A percentile compares a stretch with the other conserved stretches of the same genome.
phyloP scores from a whole-genome alignment of 2,888 invertebrate genomes.

The Laspeyria flexula region DNA sequence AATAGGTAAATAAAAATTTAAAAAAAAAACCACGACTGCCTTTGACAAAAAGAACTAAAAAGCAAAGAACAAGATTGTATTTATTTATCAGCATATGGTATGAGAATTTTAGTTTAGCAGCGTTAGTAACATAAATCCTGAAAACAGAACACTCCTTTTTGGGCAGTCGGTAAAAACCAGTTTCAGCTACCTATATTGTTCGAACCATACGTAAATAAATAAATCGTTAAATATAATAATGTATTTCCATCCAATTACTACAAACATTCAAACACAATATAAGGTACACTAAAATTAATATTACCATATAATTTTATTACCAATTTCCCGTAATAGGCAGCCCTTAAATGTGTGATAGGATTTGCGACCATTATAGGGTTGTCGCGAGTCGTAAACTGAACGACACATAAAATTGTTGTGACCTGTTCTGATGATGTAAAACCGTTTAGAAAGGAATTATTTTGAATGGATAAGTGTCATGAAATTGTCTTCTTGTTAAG shows the following conservation, averaged over 20 bases:
- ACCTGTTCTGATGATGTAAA: constrained; percentile 24
- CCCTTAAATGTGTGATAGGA: constrained; percentile 49
- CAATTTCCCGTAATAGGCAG: constrained; percentile 49
- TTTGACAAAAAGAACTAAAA: too few species aligned
- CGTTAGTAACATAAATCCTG: too few species aligned
- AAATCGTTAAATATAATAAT: not conserved
- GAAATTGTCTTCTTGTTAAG: not conserved
- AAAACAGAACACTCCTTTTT: too few species aligned
- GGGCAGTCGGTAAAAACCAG: too few species aligned
- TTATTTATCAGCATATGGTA: too few species aligned
- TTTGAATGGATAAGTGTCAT: constrained; percentile 14
- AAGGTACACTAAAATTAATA: constrained; percentile 38
- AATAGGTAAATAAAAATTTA: too few species aligned
- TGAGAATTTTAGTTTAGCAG: too few species aligned
- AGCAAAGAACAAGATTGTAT: too few species aligned
- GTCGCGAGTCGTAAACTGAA: constrained; percentile 46
- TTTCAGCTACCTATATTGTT: too few species aligned
- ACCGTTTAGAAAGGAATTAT: constrained; percentile 37
- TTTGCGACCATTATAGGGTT: constrained; percentile 52
- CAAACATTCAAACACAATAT: constrained; percentile 13
- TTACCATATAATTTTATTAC: constrained; percentile 55
- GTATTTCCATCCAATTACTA: constrained; percentile 13
- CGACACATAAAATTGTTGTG: constrained; percentile 46
- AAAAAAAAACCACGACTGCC: too few species aligned
- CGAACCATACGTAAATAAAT: not conserved